A percentile compares a stretch with the other conserved stretches of the same genome.
phyloP scores from a whole-genome alignment of 2,113 vertebrate genomes.

The Stegastes partitus region DNA sequence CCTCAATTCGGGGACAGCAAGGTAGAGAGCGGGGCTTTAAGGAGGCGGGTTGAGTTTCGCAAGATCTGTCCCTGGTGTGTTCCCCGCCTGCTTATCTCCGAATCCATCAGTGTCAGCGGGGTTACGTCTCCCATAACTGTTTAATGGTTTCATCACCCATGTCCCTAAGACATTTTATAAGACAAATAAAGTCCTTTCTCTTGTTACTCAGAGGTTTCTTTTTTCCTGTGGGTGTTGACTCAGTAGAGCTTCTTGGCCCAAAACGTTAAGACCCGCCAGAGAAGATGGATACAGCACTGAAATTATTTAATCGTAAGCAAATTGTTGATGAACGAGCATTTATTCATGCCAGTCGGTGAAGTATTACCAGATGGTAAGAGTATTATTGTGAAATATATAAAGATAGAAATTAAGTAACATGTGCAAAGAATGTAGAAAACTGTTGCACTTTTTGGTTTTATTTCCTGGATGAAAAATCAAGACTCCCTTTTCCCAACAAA shows the following conservation, averaged over 20 bases:
- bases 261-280: conserved; percentile 38
- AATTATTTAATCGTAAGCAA: conserved; percentile 40
- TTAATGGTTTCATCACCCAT: conserved; percentile 76
- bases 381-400: conserved; percentile 15
- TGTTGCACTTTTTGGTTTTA: background rate
- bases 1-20: conserved; percentile 12
- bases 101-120: conserved; percentile 71
- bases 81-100: conserved; percentile 57
- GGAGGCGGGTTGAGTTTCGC: conserved; percentile 62
- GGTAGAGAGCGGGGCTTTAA: conserved; percentile 61
- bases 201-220: conserved; percentile 59
- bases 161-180: conserved; percentile 72
- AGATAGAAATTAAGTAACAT: conserved; percentile 8
- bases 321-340: conserved; percentile 52
- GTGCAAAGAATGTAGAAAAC: conserved; percentile 6
- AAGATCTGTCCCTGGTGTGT: conserved; percentile 42
- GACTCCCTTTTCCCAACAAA: conserved; percentile 7
- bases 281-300: conserved; percentile 56
- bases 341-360: conserved; percentile 22
- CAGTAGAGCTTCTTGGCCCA: conserved; percentile 36
- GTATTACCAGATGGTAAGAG: conserved; percentile 38
- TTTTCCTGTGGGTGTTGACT: conserved; percentile 50
- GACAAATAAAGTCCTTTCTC: conserved; percentile 75
- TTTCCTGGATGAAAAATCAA: conserved; percentile 4
- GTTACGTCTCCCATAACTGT: conserved; percentile 65